Conservation (phyloP, 1,140 invertebrate species). For the Diabrotica undecimpunctata region DNA sequence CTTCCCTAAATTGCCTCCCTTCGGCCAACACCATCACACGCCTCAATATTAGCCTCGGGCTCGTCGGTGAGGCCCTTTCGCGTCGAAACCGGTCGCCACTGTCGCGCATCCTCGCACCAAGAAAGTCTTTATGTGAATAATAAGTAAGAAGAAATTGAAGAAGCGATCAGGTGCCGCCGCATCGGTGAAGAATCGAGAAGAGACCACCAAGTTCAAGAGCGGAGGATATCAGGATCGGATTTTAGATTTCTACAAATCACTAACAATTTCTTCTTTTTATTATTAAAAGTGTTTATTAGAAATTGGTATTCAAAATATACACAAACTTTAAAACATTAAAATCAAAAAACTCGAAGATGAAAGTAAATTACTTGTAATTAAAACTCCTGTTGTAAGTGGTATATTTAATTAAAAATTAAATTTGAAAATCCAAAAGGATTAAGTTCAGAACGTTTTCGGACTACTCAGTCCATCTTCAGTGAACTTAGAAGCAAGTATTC, state of each 20-base stretch:
- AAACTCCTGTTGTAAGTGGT: no score
- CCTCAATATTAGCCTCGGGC: slow-evolving; percentile 69
- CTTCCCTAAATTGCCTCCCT: slow-evolving; percentile 74
- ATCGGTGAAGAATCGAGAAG: not conserved
- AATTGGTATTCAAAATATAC: no score
- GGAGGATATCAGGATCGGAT: not conserved
- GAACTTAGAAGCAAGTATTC: no score
- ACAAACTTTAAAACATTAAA: no score
- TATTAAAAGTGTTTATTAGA: no score
- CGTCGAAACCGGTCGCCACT: slow-evolving; percentile 43
- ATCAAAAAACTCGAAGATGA: no score
- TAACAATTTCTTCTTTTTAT: no score
- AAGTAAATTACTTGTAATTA: no score
- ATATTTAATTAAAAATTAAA: no score
- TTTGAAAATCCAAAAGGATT: no score
- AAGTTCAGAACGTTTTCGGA: no score
- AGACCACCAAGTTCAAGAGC: not conserved
- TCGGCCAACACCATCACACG: slow-evolving; percentile 72
- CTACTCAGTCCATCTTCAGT: no score
- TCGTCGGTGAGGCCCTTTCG: slow-evolving; percentile 46
- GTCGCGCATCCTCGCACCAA: slow-evolving; percentile 35
- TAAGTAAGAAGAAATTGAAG: not conserved
- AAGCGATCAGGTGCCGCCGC: slow-evolving; percentile 9
- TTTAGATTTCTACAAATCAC: not conserved
- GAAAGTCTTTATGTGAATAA: slow-evolving; percentile 15